Conservation (phyloP, 92 coral and sea anemone species). For the Plumapathes pennacea region DNA sequence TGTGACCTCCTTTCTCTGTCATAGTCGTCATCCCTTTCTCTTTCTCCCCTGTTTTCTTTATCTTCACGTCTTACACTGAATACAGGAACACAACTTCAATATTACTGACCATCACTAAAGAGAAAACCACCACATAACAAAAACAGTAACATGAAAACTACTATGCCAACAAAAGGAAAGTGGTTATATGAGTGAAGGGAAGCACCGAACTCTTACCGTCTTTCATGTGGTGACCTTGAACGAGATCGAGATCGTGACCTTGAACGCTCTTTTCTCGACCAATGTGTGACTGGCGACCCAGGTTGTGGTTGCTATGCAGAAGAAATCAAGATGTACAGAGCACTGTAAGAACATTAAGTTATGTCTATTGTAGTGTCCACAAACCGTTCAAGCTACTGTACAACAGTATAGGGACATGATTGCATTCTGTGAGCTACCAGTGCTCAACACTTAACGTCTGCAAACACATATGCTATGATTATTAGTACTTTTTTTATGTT, state of each 20-base stretch:
- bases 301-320: no score
- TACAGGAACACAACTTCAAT: neutral
- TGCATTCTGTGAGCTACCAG: no score
- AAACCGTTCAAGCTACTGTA: no score
- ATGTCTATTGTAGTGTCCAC: no score
- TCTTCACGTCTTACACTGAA: conserved; percentile 22
- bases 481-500: no score
- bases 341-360: no score
- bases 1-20: conserved; percentile 25
- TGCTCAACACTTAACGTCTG: no score
- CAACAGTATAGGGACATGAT: no score
- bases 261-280: no score
- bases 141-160: neutral
- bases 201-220: conserved; percentile 16
- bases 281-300: no score
- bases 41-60: conserved; percentile 46
- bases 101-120: neutral
- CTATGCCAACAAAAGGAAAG: neutral
- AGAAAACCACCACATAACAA: neutral
- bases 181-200: neutral
- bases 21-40: conserved; percentile 19
- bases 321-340: no score
- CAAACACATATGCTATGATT: no score
- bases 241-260: conserved; percentile 47
- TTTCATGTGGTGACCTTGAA: conserved; percentile 57